A percentile compares a stretch with the other conserved stretches of the same genome.
Evolutionary conservation across 2,797 vertebrate species (phyloP).

Genomic region (Acipenser oxyrinchus): DNA sequence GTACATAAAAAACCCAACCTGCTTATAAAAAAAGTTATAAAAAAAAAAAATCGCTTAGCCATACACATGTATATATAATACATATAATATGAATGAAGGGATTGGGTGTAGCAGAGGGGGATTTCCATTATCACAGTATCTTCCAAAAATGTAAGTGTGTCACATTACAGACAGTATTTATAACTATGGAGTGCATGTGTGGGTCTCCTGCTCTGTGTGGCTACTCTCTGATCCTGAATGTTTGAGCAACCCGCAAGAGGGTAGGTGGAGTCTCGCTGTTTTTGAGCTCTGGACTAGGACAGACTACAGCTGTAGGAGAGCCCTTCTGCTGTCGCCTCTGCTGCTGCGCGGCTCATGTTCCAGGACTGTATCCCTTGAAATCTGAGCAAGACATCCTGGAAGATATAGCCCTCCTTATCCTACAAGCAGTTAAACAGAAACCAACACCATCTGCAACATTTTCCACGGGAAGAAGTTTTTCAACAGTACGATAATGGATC

Average conservation of each 20-base stretch:
- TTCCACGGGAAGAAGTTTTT: neutral
- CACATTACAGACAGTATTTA: constrained; percentile 62
- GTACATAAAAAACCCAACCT: too few species aligned
- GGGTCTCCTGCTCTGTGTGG: constrained; percentile 33
- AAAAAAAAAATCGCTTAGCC: too few species aligned
- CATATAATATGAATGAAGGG: constrained; percentile 22
- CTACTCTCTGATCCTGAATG: constrained; percentile 63
- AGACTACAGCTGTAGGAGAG: constrained; percentile 46
- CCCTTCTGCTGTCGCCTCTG: constrained; percentile 22
- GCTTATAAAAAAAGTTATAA: too few species aligned
- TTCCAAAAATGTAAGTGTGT: constrained; percentile 56
- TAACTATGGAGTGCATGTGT: constrained; percentile 42
- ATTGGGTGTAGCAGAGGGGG: constrained; percentile 14
- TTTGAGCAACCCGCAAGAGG: constrained; percentile 56
- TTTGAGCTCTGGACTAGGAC: constrained; percentile 46
- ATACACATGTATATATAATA: neutral
- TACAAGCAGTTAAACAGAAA: neutral
- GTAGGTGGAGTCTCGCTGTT: constrained; percentile 53
- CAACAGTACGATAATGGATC: constrained; percentile 50
- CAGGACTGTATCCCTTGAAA: constrained; percentile 31
- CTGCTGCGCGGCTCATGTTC: constrained; percentile 15
- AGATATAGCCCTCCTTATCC: neutral
- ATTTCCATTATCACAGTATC: constrained; percentile 42
- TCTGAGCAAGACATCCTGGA: constrained; percentile 21
- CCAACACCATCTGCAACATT: too few species aligned